phyloP scores from a whole-genome alignment of 1,140 invertebrate genomes.

The Papilio dardanus region DNA sequence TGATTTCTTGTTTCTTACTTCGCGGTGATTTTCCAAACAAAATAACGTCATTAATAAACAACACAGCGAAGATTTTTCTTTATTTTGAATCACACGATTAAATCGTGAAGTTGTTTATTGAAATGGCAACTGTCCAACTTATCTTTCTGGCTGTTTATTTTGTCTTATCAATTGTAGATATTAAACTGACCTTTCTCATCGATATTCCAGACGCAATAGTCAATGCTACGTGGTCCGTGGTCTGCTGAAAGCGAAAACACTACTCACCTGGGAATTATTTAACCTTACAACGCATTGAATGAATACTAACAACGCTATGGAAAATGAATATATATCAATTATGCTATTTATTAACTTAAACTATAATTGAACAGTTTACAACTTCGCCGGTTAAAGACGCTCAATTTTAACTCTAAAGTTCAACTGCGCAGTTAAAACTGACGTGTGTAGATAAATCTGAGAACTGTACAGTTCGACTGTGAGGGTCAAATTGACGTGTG shows the following conservation, averaged over 20 bases:
- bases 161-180: conserved; percentile 12
- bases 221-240: conserved; percentile 51
- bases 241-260: conserved; percentile 59
- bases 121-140: not conserved
- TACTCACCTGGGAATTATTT: conserved; percentile 23
- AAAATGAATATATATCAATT: not conserved
- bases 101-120: conserved; percentile 10
- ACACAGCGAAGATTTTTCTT: too few relatives aligned
- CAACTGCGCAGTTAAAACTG: too few relatives aligned
- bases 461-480: too few relatives aligned
- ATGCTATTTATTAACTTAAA: too few relatives aligned
- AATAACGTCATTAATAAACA: not conserved
- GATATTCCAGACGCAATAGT: conserved; percentile 52
- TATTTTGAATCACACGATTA: not conserved
- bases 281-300: not conserved
- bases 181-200: conserved; percentile 56
- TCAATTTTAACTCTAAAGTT: too few relatives aligned
- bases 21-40: too few relatives aligned
- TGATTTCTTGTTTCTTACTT: too few relatives aligned
- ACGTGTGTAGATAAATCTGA: too few relatives aligned
- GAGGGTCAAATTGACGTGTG: too few relatives aligned
- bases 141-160: not conserved
- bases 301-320: not conserved
- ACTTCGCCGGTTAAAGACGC: too few relatives aligned
- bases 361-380: too few relatives aligned